Base-by-base conservation (phyloP, 2,113 vertebrate species). In the Ceyx cyanopectus region DNA sequence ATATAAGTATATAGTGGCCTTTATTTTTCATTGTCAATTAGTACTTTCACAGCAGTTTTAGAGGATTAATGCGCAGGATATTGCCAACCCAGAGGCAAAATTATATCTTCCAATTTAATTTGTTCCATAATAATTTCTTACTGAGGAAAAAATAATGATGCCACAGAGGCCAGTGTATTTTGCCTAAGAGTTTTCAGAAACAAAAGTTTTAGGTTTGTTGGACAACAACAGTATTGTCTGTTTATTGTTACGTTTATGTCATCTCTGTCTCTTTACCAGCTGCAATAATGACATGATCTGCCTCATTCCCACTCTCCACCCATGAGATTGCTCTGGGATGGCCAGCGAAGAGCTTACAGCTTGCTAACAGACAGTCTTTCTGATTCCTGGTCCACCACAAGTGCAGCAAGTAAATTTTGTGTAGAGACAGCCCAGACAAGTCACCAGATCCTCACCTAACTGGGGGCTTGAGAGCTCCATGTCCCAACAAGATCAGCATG, bases 11-110 rank as follows among this genome's bases (percentile, higher is more conserved):
- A 21, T 14, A 85, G 15, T 51, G 32, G 29, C 29, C 58, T 50
- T 76, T 87, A 58, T 85, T 82, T 60, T 87, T 89, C 32, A 70
- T 14, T 82, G 51, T 34, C 92, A 82, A n/a, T 91, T 67, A 83
- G 22, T 34, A 67, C 1, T 3, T 80, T 77, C 56, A 63, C 20
- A 46, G 30, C 34, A 58, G 20, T 89, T 82, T 51, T 18, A 83
- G 63, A 85, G 32, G 22, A 91, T 77, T 73, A 40, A 70, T 82
- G 51, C 8, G 41, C 63, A 74, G 51, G 46, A 51, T 62, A 63
- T 7, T 66, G 22, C 24, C 75, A 88, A 67, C 48, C 65, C 41
- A 41, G 58, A 58, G 48, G 73, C 69, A 86, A 73, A 94, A 81
- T 51, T 72, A 32, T 37, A 24, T 8, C 65, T 88, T 66, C 15